phyloP scores from a whole-genome alignment of 30 jellyfish, hydroid and myxozoan species.

The Chrysaora quinquecirrha region DNA sequence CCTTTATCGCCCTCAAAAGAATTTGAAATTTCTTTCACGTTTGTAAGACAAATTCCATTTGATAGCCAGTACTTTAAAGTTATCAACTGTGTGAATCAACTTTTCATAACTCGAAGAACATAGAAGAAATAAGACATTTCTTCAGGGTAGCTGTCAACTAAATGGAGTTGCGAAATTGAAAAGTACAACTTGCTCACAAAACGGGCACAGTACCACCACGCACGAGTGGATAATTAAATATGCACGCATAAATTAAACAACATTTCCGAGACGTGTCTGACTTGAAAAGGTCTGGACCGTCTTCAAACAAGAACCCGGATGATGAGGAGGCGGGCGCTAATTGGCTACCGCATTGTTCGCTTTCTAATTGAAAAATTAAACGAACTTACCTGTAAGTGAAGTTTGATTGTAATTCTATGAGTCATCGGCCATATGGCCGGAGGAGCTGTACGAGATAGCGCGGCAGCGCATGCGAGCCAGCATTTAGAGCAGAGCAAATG shows the following conservation, averaged over 20 bases:
- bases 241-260: conserved; percentile 55
- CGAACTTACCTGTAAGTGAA: no score
- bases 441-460: neutral
- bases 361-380: neutral
- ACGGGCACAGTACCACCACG: conserved; percentile 30
- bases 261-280: conserved; percentile 59
- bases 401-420: no score
- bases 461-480: no score
- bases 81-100: neutral
- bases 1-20: neutral
- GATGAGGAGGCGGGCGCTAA: no score
- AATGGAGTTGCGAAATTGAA: conserved; percentile 3
- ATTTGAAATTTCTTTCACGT: neutral
- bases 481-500: no score
- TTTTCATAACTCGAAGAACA: neutral
- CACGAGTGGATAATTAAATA: conserved; percentile 46
- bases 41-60: neutral
- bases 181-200: neutral
- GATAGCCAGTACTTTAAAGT: neutral
- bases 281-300: neutral
- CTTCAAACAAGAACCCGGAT: no score
- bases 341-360: neutral
- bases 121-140: neutral
- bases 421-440: neutral
- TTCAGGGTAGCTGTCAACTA: neutral